Evolutionary conservation across 2,797 vertebrate species (phyloP).

Genomic region (Lemur catta): DNA sequence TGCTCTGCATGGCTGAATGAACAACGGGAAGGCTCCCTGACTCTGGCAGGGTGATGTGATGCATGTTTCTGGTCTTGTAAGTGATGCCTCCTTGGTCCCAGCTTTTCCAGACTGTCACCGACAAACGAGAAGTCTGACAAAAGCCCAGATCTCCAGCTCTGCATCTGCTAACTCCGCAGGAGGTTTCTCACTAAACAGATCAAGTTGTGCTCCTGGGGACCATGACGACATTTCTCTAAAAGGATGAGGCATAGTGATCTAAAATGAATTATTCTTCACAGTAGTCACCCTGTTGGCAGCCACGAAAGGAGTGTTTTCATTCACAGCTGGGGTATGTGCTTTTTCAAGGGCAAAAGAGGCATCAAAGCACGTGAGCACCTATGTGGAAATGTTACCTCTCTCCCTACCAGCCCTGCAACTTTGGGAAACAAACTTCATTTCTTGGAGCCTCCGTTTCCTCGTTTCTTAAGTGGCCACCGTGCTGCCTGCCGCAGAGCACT

Average conservation of each 20-base stretch:
- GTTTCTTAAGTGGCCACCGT: background rate
- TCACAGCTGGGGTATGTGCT: rapidly evolving
- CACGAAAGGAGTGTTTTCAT: rapidly evolving
- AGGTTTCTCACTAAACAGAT: background rate
- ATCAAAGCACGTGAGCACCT: background rate
- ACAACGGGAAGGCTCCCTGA: background rate
- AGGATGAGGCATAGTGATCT: background rate
- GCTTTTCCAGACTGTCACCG: background rate
- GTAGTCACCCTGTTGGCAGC: background rate
- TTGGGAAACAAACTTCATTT: background rate
- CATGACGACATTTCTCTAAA: background rate
- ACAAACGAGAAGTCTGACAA: background rate
- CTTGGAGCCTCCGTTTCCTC: background rate
- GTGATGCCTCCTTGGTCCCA: rapidly evolving
- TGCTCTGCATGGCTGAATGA: background rate
- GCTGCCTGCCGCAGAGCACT: background rate
- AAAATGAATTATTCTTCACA: background rate
- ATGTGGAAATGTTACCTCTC: background rate
- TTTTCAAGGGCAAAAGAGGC: background rate
- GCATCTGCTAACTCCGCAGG: background rate
- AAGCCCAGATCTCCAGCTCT: background rate
- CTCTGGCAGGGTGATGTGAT: background rate
- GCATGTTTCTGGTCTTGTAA: background rate
- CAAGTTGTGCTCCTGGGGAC: background rate
- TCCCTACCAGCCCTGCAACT: background rate